A percentile compares a stretch with the other conserved stretches of the same genome.
Evolutionary conservation across 2,888 invertebrate species (phyloP).

Genomic region (Chromoteleia sp.): DNA sequence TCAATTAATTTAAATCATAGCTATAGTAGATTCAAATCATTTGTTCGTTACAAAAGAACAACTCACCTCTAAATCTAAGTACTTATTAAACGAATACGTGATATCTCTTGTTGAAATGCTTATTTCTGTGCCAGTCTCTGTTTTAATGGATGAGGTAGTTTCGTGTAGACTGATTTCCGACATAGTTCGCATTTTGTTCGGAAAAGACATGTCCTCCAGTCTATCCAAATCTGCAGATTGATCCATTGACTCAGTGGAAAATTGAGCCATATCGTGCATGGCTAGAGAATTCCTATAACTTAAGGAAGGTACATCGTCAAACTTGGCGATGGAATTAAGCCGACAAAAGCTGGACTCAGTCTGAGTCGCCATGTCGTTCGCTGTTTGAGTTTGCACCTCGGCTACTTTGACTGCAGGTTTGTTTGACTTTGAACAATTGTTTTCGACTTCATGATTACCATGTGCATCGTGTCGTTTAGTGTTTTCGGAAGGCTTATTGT

Average conservation of each 20-base stretch:
- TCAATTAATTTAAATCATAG: background rate
- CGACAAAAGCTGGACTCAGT: conserved; percentile 76
- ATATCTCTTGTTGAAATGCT: conserved; percentile 83
- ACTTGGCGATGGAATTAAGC: conserved; percentile 68
- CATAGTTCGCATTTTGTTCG: conserved; percentile 82
- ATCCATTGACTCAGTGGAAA: conserved; percentile 79
- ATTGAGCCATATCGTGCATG: conserved; percentile 74
- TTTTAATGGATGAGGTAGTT: conserved; percentile 83
- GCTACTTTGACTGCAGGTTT: conserved; percentile 78
- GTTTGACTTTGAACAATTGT: conserved; percentile 69
- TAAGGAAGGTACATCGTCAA: conserved; percentile 76
- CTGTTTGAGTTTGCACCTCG: conserved; percentile 83
- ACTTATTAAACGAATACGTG: conserved; percentile 83
- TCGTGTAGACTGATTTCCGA: conserved; percentile 84
- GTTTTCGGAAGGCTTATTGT: conserved; percentile 47
- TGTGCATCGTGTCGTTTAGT: conserved; percentile 48
- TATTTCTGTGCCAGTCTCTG: conserved; percentile 83
- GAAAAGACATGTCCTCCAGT: conserved; percentile 80
- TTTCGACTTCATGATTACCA: conserved; percentile 53
- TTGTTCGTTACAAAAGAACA: background rate
- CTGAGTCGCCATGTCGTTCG: conserved; percentile 83
- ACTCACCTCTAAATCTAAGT: conserved; percentile 81
- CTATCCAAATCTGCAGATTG: conserved; percentile 79
- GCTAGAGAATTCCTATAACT: conserved; percentile 74
- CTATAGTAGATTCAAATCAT: background rate